phyloP scores from a whole-genome alignment of 2,797 vertebrate genomes.

The Trematomus bernacchii region DNA sequence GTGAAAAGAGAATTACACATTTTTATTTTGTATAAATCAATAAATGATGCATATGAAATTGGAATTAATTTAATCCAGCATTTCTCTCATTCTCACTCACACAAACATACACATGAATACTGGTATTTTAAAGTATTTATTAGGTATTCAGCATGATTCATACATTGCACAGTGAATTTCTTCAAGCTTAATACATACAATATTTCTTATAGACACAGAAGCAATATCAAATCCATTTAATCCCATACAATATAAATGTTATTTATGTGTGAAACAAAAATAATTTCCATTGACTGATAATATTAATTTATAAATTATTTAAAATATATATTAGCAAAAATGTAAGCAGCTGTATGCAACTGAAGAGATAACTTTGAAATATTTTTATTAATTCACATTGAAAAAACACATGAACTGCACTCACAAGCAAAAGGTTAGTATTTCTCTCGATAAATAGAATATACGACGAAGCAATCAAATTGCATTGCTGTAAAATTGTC shows the following conservation, averaged over 20 bases:
- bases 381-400: conserved; percentile 28
- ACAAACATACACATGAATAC: not conserved
- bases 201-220: conserved; percentile 65
- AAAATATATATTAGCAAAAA: conserved; percentile 44
- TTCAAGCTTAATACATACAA: conserved; percentile 63
- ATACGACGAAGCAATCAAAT: conserved; percentile 17
- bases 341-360: conserved; percentile 24
- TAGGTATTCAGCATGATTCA: conserved; percentile 57
- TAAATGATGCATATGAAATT: conserved; percentile 84
- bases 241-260: conserved; percentile 57
- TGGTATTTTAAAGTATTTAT: conserved; percentile 67
- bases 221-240: conserved; percentile 59
- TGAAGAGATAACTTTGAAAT: conserved; percentile 35
- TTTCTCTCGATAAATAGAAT: conserved; percentile 25
- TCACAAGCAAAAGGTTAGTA: conserved; percentile 40
- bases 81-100: conserved; percentile 10
- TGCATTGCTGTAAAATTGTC: conserved; percentile 25
- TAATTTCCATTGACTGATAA: conserved; percentile 46
- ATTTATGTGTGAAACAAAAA: conserved; percentile 42
- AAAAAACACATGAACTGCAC: conserved; percentile 43
- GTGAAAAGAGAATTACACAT: conserved; percentile 82
- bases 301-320: conserved; percentile 46
- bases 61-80: conserved; percentile 19
- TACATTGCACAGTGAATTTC: conserved; percentile 56
- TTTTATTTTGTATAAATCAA: conserved; percentile 89